Evolutionary conservation across 2,888 invertebrate genomes (phyloP), one percentile per base, ranked within the genome.

Genomic region (Phortica magna): DNA sequence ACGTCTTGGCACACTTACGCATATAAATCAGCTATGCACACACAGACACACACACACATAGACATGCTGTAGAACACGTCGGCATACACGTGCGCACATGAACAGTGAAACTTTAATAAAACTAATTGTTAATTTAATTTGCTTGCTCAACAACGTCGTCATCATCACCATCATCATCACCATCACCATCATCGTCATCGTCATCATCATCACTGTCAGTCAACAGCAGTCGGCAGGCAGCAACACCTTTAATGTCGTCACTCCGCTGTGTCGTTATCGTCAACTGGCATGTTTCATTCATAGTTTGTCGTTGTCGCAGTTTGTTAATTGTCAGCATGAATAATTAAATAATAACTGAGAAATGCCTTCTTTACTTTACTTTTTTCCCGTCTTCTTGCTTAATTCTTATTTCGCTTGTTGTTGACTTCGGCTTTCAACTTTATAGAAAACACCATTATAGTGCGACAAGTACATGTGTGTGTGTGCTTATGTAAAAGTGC

Each of bases 111-210:
- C 85, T 90, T 91, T 90, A 90, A 90, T 91, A 89, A 90, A 91
- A 91, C 89, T 91, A 90, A 90, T 90, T 90, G 90, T 89, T 91
- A 91, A 89, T 89, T 91, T 88, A 90, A 89, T 89, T 91, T 90
- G 87, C 89, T 86, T 85, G 90, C 83, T 81, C 83, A 81, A 75
- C 41, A 19, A 53, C 39, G 78, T 61, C 78, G 76, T 75, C 78
- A 55, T 73, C 48, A 14, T 12, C 41, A 53, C 5, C 39, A 12
- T 41, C 31, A 14, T 42, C 57, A 9, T 57, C 41, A 31, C 0
- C 10, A 7, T 64, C 39, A 64, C 31, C 43, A 48, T 43, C 31
- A 48, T 31, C 48, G 22, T 31, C 53, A 64, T 64, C 65, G 43
- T 9, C 61, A 19, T 43, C 42, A 59, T 61, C 59, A 42, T 9